A percentile compares a stretch with the other conserved stretches of the same genome.
Conservation (phyloP, 2,797 vertebrate genomes). For the Synanceia verrucosa region DNA sequence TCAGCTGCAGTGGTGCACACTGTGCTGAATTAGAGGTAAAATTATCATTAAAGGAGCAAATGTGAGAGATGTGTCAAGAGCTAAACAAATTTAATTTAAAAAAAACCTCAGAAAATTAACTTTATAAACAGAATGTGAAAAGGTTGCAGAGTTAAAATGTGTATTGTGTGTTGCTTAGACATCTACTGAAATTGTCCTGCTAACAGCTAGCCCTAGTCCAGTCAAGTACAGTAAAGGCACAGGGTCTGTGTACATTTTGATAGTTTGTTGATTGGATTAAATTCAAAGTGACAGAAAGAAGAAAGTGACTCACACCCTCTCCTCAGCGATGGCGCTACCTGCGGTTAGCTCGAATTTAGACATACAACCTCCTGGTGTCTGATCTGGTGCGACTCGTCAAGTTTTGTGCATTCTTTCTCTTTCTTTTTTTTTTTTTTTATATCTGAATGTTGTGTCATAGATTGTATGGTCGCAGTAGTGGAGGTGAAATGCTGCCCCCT, state of each 20-base stretch:
- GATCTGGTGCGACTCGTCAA: no score
- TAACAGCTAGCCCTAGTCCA: no score
- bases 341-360: neutral
- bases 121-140: neutral
- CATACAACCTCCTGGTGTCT: no score
- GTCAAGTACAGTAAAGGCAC: no score
- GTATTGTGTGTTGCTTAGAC: neutral
- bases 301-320: no score
- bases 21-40: neutral
- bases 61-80: neutral
- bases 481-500: rapidly evolving
- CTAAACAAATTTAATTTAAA: neutral
- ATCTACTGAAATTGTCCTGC: neutral
- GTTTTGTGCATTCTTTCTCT: neutral
- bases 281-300: no score
- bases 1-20: neutral
- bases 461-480: neutral
- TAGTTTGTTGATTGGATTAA: no score
- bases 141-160: neutral
- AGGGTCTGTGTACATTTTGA: no score
- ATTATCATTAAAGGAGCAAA: neutral
- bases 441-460: no score
- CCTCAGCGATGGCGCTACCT: no score
- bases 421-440: no score
- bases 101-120: neutral